phyloP scores from a whole-genome alignment of 2,888 invertebrate genomes.

The Campoplex capitator region DNA sequence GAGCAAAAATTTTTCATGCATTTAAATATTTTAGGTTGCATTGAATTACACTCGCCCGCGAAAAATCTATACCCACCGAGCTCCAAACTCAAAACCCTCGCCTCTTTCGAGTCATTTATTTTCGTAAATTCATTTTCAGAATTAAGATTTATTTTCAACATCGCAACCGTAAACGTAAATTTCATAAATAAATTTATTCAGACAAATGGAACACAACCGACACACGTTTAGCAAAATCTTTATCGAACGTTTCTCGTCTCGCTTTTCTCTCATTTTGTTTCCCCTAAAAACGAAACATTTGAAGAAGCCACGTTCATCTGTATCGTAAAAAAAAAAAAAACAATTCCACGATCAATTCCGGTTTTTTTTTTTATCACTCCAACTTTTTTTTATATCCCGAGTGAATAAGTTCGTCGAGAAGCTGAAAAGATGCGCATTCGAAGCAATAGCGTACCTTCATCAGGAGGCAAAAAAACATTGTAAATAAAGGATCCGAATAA shows the following conservation, averaged over 20 bases:
- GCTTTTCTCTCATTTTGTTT: not conserved
- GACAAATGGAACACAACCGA: not conserved
- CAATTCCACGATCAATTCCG: too few relatives aligned
- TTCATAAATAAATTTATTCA: not conserved
- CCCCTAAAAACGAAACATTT: too few relatives aligned
- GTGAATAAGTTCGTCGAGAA: not conserved
- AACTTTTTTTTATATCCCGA: not conserved
- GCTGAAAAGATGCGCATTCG: slow-evolving; percentile 8
- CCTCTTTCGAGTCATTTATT: not conserved
- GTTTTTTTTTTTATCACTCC: not conserved
- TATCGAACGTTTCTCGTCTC: not conserved
- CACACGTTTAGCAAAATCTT: not conserved
- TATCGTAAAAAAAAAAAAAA: too few relatives aligned
- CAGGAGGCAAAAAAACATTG: slow-evolving; percentile 34
- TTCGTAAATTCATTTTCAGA: not conserved
- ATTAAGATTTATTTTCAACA: not conserved
- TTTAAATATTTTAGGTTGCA: slow-evolving; percentile 43
- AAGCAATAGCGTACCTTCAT: slow-evolving; percentile 8
- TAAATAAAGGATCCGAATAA: slow-evolving; percentile 16
- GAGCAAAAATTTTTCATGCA: slow-evolving; percentile 23
- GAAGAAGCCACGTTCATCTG: too few relatives aligned
- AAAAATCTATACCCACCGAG: not conserved
- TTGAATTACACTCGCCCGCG: slow-evolving; percentile 24
- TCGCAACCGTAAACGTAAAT: not conserved
- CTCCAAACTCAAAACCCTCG: not conserved